These are phyloP conservation scores for Hippocampus barbouri DNA, from an alignment of 2,113 vertebrate species.

Conservation along the genomic window DNA sequence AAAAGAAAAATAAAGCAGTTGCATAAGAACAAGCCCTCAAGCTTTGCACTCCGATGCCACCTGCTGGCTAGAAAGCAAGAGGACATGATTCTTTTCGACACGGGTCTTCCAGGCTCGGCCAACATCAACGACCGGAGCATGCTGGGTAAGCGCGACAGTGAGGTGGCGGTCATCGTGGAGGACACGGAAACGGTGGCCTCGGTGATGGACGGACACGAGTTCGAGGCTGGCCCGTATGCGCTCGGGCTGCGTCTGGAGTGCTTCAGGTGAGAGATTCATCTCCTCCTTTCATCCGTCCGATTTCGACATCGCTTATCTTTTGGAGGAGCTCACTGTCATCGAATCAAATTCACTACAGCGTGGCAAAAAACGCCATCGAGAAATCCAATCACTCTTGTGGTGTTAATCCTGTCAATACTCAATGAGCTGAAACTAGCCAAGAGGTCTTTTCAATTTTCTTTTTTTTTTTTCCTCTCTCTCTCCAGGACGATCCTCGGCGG, in stretches of 20 bases:
- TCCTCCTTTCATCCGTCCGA: too few relatives aligned
- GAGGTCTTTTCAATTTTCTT: too few relatives aligned
- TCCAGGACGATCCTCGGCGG: constrained; percentile 85
- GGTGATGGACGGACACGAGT: constrained; percentile 84
- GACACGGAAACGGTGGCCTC: constrained; percentile 80
- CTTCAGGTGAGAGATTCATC: constrained; percentile 77
- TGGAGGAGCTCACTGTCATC: too few relatives aligned
- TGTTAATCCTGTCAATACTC: too few relatives aligned
- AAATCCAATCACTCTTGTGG: too few relatives aligned
- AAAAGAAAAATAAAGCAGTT: not conserved
- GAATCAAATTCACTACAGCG: too few relatives aligned
- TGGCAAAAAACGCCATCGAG: too few relatives aligned
- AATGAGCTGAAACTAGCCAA: not conserved
- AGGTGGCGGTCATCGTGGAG: constrained; percentile 88
- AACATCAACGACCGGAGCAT: constrained; percentile 99
- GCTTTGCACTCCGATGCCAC: constrained; percentile 24
- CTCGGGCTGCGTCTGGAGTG: constrained; percentile 87
- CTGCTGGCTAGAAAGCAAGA: constrained; percentile 31
- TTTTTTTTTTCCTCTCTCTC: not conserved
- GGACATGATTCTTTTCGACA: not conserved
- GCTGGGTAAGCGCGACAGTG: constrained; percentile 96
- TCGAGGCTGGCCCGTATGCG: constrained; percentile 82
- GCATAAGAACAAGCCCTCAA: not conserved
- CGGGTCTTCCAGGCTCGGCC: constrained; percentile 79
- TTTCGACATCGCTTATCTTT: not conserved